Conservation (phyloP, 2,888 invertebrate genomes). For the Cordilura impudica region DNA sequence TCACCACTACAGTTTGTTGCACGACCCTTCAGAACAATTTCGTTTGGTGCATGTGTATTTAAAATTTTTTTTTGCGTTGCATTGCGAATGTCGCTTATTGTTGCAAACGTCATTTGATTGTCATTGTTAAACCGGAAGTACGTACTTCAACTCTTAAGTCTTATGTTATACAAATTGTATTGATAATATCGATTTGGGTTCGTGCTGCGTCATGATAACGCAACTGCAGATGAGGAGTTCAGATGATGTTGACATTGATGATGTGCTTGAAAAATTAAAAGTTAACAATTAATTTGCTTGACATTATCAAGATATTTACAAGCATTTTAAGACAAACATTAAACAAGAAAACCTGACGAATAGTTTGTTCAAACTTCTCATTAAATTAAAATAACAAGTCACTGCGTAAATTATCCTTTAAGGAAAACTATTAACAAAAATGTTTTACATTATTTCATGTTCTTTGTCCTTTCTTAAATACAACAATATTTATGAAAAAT, state of each 20-base stretch:
- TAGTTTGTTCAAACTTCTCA: no score
- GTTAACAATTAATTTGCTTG: slow-evolving; percentile 5
- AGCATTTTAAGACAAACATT: not conserved
- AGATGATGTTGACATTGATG: not conserved
- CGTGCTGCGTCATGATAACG: slow-evolving; percentile 35
- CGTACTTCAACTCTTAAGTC: slow-evolving; percentile 58
- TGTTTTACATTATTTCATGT: slow-evolving; percentile 1
- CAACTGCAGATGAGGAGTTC: slow-evolving; percentile 21
- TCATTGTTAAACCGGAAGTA: slow-evolving; percentile 68
- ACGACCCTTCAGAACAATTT: not conserved
- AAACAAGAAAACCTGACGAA: not conserved
- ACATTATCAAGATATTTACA: not conserved
- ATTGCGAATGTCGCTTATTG: slow-evolving; percentile 73
- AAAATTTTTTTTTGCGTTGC: not conserved
- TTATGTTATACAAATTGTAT: slow-evolving; percentile 54
- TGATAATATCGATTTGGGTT: slow-evolving; percentile 52
- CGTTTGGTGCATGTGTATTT: not conserved
- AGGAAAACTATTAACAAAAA: slow-evolving; percentile 38
- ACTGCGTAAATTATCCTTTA: slow-evolving; percentile 36
- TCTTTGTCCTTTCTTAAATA: slow-evolving; percentile 1
- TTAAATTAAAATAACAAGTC: no score
- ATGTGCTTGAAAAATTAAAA: not conserved
- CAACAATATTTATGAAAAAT: no score
- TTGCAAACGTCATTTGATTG: slow-evolving; percentile 76
- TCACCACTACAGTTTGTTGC: slow-evolving; percentile 17